Evolutionary conservation across 64 coral and sea anemone genomes (phyloP), one percentile per base, ranked within the genome.

Genomic region (Dendronephthya gigantea): DNA sequence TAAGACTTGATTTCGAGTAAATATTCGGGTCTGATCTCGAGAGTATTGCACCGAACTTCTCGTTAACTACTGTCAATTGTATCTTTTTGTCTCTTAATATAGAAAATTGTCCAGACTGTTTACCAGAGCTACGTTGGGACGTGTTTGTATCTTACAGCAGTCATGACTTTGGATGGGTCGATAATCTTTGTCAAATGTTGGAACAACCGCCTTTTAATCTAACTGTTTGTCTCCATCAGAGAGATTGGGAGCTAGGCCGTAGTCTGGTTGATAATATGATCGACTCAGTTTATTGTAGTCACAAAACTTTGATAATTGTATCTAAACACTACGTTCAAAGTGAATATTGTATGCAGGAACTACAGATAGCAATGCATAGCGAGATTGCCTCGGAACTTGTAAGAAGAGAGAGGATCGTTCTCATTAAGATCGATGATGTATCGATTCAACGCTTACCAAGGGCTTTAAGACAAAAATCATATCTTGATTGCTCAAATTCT

Each of bases 131-230:
- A 22, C 14, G 6, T 31, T 82, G 48, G n/a, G 90, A 92, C 40
- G 66, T 88, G 48, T 92, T 92, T 41, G 72, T 92, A 22, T 92
- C 90, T 12, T 92, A 92, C 83, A 82, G 55, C 30, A 68, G 65
- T 38, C 84, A 85, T 70, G 90, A 92, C 41, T 92, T 85, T 40
- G 65, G 79, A 1, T 92, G 90, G 90, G 35, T 92, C 14, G 34
- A 76, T 12, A 37, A 92, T 22, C 50, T 28, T 16, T 79, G 72
- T 35, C 15, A 34, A 36, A 79, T 79, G 30, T 79, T 79, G 32
- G 38, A 88, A 4, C 34, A 74, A 9, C 86, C 90, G 9, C 27
- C 84, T 36, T 83, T 92, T 1, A 40, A 88, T 34, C 76, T 92
- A 48, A 40, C 56, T 2, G 88, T 88, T 29, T 88, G 74, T 8